These are phyloP conservation scores for Drosophila bifasciata DNA, from an alignment of 1,140 invertebrate genomes.

Conservation along the genomic window DNA sequence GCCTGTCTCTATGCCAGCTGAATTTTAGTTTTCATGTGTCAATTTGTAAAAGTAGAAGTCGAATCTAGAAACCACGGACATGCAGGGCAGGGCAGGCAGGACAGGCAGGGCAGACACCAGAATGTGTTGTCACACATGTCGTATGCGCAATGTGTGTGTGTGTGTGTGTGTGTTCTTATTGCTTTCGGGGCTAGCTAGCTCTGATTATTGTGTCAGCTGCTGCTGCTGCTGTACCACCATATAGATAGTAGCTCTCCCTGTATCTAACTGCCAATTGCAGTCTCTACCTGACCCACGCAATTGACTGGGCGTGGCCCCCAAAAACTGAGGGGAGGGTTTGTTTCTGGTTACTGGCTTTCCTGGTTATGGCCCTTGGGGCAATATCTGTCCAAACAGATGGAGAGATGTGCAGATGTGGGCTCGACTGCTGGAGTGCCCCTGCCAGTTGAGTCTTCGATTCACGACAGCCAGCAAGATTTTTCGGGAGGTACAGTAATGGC, in stretches of 20 bases:
- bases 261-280: constrained; percentile 67
- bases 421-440: not conserved
- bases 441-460: constrained; percentile 28
- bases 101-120: constrained; percentile 5
- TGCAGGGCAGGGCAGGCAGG: too few relatives aligned
- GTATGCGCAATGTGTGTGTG: constrained; percentile 54
- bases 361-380: constrained; percentile 29
- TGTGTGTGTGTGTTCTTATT: constrained; percentile 18
- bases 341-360: constrained; percentile 2
- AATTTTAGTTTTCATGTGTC: constrained; percentile 51
- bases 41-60: constrained; percentile 22
- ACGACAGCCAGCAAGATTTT: constrained; percentile 24
- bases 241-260: too few relatives aligned
- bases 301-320: constrained; percentile 52
- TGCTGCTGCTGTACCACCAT: constrained; percentile 3
- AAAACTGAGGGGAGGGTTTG: constrained; percentile 12
- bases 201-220: constrained; percentile 38
- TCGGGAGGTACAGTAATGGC: constrained; percentile 39
- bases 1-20: constrained; percentile 23
- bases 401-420: not conserved
- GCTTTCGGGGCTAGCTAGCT: constrained; percentile 15
- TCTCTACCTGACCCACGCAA: constrained; percentile 62
- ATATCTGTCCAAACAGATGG: constrained; percentile 25
- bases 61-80: not conserved
- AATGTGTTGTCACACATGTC: constrained; percentile 55